phyloP scores from a whole-genome alignment of 1,140 invertebrate species.

The Aplysia californica region DNA sequence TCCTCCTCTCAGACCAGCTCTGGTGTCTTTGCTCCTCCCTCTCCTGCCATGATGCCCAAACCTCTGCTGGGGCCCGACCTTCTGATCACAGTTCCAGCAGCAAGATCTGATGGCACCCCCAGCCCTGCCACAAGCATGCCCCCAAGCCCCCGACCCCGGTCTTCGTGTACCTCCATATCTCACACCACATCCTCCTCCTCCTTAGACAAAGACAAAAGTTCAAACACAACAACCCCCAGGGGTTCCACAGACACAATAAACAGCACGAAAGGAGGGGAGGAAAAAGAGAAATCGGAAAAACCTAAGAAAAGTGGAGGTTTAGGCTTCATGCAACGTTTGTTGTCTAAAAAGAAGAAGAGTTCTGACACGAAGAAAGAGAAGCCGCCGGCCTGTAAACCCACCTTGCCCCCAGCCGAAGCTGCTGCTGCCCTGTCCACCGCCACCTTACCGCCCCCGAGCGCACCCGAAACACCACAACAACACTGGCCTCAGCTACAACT shows the following conservation, averaged over 20 bases:
- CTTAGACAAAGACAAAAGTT: background rate
- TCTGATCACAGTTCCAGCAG: too few relatives aligned
- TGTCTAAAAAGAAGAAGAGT: constrained; percentile 54
- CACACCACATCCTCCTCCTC: background rate
- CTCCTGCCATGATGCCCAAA: too few relatives aligned
- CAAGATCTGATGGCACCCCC: too few relatives aligned
- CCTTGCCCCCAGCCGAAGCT: constrained; percentile 21
- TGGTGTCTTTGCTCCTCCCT: too few relatives aligned
- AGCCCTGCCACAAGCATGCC: too few relatives aligned
- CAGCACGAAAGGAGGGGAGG: background rate
- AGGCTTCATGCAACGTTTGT: constrained; percentile 59
- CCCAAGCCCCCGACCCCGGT: too few relatives aligned
- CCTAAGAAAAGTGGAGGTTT: constrained; percentile 35
- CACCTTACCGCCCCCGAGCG: background rate
- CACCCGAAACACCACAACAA: background rate
- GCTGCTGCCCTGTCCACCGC: constrained; percentile 6
- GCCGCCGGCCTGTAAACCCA: constrained; percentile 30
- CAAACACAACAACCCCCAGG: too few relatives aligned
- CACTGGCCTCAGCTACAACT: background rate
- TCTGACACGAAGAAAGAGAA: constrained; percentile 24
- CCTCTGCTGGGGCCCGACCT: too few relatives aligned
- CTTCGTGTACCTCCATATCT: too few relatives aligned
- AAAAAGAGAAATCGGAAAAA: background rate
- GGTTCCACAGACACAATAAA: background rate
- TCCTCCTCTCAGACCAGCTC: too few relatives aligned